phyloP scores from a whole-genome alignment of 2,797 vertebrate genomes.

The Sebastes baramenuke region DNA sequence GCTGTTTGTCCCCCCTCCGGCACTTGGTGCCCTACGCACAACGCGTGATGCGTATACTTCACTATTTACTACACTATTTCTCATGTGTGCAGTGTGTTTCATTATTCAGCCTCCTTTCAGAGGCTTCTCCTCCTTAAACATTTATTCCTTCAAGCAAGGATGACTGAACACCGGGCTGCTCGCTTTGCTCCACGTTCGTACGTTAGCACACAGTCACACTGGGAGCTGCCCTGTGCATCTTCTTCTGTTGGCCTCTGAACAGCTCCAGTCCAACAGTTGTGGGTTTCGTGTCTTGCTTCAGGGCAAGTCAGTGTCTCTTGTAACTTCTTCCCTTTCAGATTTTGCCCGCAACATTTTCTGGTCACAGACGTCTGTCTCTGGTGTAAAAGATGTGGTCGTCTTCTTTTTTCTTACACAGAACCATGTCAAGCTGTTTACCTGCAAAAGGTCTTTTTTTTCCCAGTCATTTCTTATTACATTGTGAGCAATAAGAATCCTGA shows the following conservation, averaged over 20 bases:
- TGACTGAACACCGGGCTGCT: not conserved
- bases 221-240: not conserved
- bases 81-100: not conserved
- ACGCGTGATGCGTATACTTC: not conserved
- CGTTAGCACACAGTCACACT: conserved; percentile 9
- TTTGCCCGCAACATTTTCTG: conserved; percentile 3
- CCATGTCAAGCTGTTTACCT: not conserved
- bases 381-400: conserved; percentile 4
- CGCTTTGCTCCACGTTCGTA: not conserved
- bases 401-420: not conserved
- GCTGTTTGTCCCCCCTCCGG: no score
- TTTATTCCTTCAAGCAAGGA: conserved; percentile 14
- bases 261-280: not conserved
- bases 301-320: conserved; percentile 18
- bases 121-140: not conserved
- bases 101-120: not conserved
- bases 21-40: no score
- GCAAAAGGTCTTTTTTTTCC: not conserved
- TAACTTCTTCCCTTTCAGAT: conserved; percentile 8
- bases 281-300: conserved; percentile 13
- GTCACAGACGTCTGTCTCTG: not conserved
- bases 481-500: not conserved
- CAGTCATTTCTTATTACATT: not conserved
- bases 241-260: not conserved
- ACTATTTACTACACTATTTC: not conserved